Percentiles rank a stretch among this genome's conserved stretches.
Evolutionary conservation across 2,113 vertebrate species (phyloP).

Genomic region (Carassius carassius): DNA sequence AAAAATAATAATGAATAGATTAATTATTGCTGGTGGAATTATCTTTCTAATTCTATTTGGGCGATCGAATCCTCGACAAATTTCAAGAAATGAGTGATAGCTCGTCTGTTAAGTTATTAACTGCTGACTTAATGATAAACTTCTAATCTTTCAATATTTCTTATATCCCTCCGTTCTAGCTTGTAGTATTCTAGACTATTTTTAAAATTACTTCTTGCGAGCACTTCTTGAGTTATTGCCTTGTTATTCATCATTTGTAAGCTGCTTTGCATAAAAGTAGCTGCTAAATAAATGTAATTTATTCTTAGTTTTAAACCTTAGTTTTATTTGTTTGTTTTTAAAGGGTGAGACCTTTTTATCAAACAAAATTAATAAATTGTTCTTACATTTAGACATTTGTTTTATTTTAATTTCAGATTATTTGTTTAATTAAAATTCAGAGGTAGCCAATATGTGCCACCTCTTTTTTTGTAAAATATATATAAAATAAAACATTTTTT

Average conservation of each 20-base stretch:
- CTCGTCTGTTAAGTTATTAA: too few relatives aligned
- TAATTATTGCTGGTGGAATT: too few relatives aligned
- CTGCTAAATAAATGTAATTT: neutral
- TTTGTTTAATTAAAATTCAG: neutral
- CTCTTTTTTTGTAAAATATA: neutral
- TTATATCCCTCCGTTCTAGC: neutral
- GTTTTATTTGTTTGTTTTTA: neutral
- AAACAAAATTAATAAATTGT: neutral
- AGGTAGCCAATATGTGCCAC: neutral
- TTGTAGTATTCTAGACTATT: neutral
- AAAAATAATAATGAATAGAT: too few relatives aligned
- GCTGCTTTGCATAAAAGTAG: neutral
- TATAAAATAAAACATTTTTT: constrained; percentile 8
- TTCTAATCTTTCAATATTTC: neutral
- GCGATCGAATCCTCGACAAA: too few relatives aligned
- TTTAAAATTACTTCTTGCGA: neutral
- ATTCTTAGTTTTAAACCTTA: neutral
- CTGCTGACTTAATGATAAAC: too few relatives aligned
- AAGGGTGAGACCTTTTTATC: too few relatives aligned
- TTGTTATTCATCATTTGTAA: neutral
- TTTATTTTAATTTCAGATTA: neutral
- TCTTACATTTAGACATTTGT: neutral
- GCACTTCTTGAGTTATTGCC: neutral
- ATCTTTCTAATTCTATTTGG: too few relatives aligned
- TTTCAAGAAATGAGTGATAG: too few relatives aligned